phyloP scores from a whole-genome alignment of 1,140 invertebrate species.

The Hypsibius dujardini region DNA sequence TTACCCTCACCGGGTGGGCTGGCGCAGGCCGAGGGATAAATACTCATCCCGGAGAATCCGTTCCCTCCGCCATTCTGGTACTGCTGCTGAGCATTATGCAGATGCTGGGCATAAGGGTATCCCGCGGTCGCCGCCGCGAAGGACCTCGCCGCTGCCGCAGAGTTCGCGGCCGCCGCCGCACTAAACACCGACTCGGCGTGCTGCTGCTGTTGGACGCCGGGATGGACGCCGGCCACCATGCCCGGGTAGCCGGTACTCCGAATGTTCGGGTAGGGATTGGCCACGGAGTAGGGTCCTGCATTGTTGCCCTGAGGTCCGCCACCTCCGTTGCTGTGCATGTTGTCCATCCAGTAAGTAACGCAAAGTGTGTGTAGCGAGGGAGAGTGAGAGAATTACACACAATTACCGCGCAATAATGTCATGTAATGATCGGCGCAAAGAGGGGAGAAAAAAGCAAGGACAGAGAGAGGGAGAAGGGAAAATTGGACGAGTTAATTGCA shows the following conservation, averaged over 20 bases:
- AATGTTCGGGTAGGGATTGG: slow-evolving; percentile 3
- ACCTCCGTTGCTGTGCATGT: too few relatives aligned
- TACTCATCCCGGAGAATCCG: neutral
- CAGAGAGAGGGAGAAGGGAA: too few relatives aligned
- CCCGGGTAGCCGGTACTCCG: slow-evolving; percentile 4
- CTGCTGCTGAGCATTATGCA: neutral
- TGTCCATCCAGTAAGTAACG: too few relatives aligned
- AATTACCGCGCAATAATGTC: too few relatives aligned
- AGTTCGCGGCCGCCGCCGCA: neutral
- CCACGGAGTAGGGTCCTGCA: neutral
- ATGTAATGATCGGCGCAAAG: neutral
- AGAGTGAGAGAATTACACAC: neutral
- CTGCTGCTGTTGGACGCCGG: neutral
- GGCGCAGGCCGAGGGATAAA: neutral
- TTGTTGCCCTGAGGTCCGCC: too few relatives aligned
- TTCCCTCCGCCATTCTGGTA: neutral
- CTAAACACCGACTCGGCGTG: neutral
- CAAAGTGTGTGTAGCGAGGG: neutral
- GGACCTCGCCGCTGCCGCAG: neutral
- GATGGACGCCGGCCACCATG: neutral
- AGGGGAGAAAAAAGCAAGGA: neutral
- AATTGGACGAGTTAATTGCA: neutral
- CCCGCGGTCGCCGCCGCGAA: neutral
- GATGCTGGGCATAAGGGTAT: slow-evolving; percentile 2
- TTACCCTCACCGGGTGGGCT: slow-evolving; percentile 1